Evolutionary conservation across 64 coral and sea anemone species (phyloP).

Genomic region (Pocillopora damicornis): DNA sequence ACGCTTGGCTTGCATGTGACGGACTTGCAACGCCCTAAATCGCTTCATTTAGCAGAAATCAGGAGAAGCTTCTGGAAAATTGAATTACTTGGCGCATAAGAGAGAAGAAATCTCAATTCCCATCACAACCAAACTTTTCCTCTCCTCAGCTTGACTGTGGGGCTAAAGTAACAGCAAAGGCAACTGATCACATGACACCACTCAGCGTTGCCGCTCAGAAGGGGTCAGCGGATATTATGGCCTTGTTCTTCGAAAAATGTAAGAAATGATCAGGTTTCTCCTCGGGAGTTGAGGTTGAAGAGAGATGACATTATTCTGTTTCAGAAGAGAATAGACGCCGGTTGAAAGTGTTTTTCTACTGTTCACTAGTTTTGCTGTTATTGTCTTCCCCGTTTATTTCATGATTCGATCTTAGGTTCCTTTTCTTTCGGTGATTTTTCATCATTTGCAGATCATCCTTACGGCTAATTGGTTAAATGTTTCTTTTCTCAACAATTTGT

Average conservation of each 20-base stretch:
- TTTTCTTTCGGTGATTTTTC: no score
- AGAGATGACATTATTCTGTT: neutral
- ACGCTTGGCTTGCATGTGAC: no score
- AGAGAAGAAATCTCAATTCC: neutral
- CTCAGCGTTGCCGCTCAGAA: conserved; percentile 68
- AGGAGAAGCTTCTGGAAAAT: no score
- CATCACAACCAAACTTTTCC: neutral
- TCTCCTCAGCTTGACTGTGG: conserved; percentile 62
- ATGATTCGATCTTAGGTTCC: no score
- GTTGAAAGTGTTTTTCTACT: no score
- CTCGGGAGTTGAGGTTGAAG: neutral
- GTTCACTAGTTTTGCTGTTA: neutral
- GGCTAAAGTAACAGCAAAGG: conserved; percentile 53
- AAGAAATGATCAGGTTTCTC: neutral
- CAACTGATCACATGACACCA: conserved; percentile 79
- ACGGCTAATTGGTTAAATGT: no score
- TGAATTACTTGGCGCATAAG: no score
- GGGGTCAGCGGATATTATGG: conserved; percentile 63
- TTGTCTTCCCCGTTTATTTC: neutral
- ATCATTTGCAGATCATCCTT: no score
- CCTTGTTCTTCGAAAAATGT: conserved; percentile 82
- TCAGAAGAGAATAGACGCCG: no score
- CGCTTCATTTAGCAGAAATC: no score
- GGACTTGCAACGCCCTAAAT: no score
- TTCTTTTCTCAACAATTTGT: neutral